Conservation (phyloP, 2,113 vertebrate species). For the Pycnonotus jocosus region DNA sequence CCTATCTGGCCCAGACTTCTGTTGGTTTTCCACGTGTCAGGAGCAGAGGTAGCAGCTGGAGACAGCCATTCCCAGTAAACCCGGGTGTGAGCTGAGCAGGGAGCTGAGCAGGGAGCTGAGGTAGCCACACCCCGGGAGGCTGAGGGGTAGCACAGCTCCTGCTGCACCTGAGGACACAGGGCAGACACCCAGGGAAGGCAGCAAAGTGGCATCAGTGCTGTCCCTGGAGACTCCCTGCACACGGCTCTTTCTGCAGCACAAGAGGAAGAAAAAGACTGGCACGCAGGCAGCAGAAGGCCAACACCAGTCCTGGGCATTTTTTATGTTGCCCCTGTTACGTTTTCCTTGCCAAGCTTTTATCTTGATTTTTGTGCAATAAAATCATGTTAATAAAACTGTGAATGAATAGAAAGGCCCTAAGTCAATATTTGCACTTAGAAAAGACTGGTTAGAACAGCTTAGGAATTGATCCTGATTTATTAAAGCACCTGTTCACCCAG, state of each 20-base stretch:
- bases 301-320: background rate
- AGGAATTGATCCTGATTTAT: conserved; percentile 60
- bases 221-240: background rate
- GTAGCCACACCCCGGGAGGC: accelerated
- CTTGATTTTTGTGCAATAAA: conserved; percentile 26
- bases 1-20: background rate
- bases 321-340: background rate
- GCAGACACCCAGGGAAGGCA: background rate
- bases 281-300: background rate
- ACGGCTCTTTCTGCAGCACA: background rate
- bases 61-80: background rate
- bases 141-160: background rate
- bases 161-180: background rate
- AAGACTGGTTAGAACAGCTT: conserved; percentile 20
- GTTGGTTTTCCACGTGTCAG: background rate
- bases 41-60: background rate
- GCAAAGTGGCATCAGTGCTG: background rate
- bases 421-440: conserved; percentile 44
- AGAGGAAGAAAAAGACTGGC: background rate
- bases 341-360: background rate
- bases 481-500: conserved; percentile 41
- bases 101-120: background rate
- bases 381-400: conserved; percentile 43
- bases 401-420: conserved; percentile 11
- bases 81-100: background rate